Conservation (phyloP, 2,888 invertebrate genomes). For the Malachius bipustulatus region DNA sequence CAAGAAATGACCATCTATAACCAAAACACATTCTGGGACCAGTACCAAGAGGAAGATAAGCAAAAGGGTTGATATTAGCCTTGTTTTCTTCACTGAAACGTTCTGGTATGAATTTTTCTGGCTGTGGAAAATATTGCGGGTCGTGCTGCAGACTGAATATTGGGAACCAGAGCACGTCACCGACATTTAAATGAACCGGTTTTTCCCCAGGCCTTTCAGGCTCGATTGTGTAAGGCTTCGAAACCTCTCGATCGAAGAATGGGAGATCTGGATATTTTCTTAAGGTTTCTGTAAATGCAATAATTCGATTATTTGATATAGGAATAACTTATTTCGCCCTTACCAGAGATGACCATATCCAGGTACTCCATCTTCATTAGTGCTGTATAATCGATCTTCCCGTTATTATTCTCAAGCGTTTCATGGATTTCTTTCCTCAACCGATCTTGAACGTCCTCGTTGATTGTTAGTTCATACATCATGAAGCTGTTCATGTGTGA, state of each 20-base stretch:
- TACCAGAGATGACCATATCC: constrained; percentile 39
- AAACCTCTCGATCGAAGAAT: constrained; percentile 26
- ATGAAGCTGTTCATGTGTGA: constrained; percentile 37
- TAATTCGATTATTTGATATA: constrained; percentile 2
- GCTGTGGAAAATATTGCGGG: constrained; percentile 34
- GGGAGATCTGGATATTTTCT: constrained; percentile 36
- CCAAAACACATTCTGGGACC: constrained; percentile 33
- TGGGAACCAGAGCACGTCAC: constrained; percentile 33
- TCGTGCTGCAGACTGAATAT: constrained; percentile 31
- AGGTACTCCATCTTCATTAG: constrained; percentile 38
- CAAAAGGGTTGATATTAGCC: too few species aligned
- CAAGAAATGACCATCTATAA: too few species aligned
- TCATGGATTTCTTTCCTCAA: constrained; percentile 36
- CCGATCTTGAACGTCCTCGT: constrained; percentile 37
- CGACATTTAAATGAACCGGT: constrained; percentile 33
- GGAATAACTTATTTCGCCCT: too few species aligned
- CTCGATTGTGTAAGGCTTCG: constrained; percentile 29
- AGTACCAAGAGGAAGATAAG: too few species aligned
- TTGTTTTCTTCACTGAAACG: too few species aligned
- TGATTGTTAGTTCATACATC: constrained; percentile 36
- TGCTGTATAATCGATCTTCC: constrained; percentile 37
- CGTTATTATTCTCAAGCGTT: constrained; percentile 28
- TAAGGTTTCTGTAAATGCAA: constrained; percentile 36
- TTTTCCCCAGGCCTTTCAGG: too few species aligned
- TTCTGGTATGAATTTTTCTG: too few species aligned